Percentiles rank a stretch among this genome's conserved stretches.
phyloP scores from a whole-genome alignment of 2,797 vertebrate genomes.

The Strix occidentalis region DNA sequence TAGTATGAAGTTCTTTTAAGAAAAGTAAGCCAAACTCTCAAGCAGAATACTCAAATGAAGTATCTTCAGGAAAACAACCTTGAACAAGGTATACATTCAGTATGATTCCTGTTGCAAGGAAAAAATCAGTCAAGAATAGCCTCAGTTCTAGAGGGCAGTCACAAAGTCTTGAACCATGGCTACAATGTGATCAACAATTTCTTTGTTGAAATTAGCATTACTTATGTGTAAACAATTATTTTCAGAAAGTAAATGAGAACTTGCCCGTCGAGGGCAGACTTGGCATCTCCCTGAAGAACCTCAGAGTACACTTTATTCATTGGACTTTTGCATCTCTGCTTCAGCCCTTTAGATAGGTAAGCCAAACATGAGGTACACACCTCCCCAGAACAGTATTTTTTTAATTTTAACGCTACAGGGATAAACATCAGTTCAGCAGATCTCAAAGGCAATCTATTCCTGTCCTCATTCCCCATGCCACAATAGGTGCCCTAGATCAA shows the following conservation, averaged over 20 bases:
- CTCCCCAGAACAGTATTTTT: accelerated
- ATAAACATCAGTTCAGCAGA: background rate
- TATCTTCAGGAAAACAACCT: background rate
- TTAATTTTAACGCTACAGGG: background rate
- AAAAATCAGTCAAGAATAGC: background rate
- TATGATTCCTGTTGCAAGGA: background rate
- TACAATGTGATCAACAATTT: background rate
- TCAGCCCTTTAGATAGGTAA: background rate
- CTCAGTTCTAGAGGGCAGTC: background rate
- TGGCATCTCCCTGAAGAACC: background rate
- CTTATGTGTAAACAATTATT: background rate
- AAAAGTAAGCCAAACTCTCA: background rate
- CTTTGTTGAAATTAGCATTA: background rate
- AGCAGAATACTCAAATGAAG: background rate
- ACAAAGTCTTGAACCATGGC: background rate
- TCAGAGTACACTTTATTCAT: background rate
- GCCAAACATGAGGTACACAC: background rate
- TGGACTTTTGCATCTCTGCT: background rate
- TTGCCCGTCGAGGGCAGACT: background rate
- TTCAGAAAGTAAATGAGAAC: background rate
- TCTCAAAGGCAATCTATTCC: background rate
- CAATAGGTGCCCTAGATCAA: background rate
- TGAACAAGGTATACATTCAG: background rate
- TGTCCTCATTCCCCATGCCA: background rate
- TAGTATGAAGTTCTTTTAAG: background rate